These are phyloP conservation scores for Hemithea aestivaria DNA, from an alignment of 2,888 invertebrate genomes.

Conservation along the genomic window DNA sequence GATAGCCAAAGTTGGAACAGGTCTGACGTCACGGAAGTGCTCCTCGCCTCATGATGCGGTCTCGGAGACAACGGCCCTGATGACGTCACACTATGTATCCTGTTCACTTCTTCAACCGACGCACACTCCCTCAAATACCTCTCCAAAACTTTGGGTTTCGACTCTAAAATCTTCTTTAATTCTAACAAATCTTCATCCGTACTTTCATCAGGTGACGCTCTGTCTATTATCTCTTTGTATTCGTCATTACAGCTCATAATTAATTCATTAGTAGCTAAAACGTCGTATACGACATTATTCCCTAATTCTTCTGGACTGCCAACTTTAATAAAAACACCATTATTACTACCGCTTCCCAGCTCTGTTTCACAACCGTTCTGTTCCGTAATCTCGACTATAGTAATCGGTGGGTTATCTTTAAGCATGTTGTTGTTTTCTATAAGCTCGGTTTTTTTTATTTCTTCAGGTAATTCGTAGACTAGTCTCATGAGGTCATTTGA, in stretches of 20 bases:
- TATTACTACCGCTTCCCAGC: constrained; percentile 55
- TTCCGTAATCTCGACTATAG: constrained; percentile 68
- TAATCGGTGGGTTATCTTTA: constrained; percentile 70
- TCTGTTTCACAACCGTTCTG: constrained; percentile 72
- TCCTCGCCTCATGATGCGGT: constrained; percentile 75
- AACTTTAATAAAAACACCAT: constrained; percentile 49
- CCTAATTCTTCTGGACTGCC: constrained; percentile 63
- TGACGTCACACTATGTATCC: constrained; percentile 79
- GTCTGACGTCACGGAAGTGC: constrained; percentile 90
- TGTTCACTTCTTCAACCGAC: constrained; percentile 80
- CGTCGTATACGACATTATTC: constrained; percentile 64
- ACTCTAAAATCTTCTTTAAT: constrained; percentile 57
- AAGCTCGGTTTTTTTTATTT: constrained; percentile 47
- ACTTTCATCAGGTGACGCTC: constrained; percentile 61
- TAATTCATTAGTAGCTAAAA: constrained; percentile 54
- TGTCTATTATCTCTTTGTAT: constrained; percentile 62
- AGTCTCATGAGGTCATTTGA: constrained; percentile 69
- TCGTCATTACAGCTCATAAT: constrained; percentile 58
- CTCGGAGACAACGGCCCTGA: constrained; percentile 70
- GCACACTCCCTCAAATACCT: constrained; percentile 89
- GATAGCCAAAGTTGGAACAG: constrained; percentile 92
- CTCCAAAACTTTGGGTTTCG: constrained; percentile 84
- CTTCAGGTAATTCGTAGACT: constrained; percentile 71
- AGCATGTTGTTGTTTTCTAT: constrained; percentile 67
- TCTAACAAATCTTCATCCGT: constrained; percentile 66